Conservation (phyloP, 2,113 vertebrate species). For the Menidia beryllina region DNA sequence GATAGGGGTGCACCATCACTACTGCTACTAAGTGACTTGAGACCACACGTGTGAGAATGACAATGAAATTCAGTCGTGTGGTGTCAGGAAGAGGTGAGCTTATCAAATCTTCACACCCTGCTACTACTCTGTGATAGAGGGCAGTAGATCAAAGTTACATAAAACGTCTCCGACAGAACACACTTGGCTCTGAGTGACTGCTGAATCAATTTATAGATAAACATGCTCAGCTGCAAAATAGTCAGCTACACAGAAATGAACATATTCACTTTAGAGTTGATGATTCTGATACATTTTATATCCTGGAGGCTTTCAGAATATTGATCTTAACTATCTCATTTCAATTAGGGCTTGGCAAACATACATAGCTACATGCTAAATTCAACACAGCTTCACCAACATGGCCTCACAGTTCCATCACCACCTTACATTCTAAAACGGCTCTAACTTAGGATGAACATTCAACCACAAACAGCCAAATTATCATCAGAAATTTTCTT, state of each 20-base stretch:
- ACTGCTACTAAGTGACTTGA: neutral
- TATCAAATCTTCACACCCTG: neutral
- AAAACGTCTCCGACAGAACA: neutral
- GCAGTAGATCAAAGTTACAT: neutral
- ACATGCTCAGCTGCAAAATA: neutral
- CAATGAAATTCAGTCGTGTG: neutral
- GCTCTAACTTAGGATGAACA: no score
- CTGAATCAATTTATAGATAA: neutral
- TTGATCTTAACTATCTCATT: no score
- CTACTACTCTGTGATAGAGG: neutral
- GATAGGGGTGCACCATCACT: no score
- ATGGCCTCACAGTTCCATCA: no score
- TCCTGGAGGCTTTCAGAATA: no score
- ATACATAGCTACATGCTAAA: neutral
- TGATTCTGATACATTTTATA: no score
- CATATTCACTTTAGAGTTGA: no score
- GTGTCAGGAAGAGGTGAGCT: neutral
- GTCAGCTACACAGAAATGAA: neutral
- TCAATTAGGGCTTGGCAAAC: no score
- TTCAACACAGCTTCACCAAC: neutral
- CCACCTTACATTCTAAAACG: no score
- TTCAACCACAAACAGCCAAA: no score
- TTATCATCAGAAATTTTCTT: no score
- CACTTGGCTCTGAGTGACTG: neutral
- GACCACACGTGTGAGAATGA: neutral